A percentile compares a stretch with the other conserved stretches of the same genome.
phyloP scores from a whole-genome alignment of 2,113 vertebrate species.

The Furnarius figulus region DNA sequence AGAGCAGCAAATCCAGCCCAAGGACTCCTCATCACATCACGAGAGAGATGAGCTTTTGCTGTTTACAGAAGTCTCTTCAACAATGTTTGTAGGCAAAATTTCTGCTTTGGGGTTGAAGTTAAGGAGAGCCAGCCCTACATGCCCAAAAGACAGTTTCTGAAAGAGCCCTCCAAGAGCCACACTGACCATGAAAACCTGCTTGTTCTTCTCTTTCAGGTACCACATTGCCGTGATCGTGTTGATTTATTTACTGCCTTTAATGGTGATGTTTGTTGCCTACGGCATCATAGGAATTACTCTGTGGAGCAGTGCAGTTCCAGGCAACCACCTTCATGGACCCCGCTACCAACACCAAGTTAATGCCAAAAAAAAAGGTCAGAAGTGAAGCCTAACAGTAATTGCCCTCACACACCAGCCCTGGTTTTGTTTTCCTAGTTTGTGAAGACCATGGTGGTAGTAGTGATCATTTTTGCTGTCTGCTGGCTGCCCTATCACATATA shows the following conservation, averaged over 20 bases:
- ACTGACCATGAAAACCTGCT: background rate
- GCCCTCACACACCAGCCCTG: background rate
- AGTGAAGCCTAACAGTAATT: background rate
- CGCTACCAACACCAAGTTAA: constrained; percentile 82
- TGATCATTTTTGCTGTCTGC: constrained; percentile 89
- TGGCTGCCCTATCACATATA: constrained; percentile 95
- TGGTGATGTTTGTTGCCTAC: constrained; percentile 91
- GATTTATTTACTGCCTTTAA: constrained; percentile 89
- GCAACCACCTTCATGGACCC: constrained; percentile 76
- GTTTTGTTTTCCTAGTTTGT: constrained; percentile 78
- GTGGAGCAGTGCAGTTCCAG: constrained; percentile 85
- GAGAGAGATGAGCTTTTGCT: background rate
- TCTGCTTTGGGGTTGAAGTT: background rate
- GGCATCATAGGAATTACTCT: constrained; percentile 84
- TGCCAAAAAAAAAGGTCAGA: constrained; percentile 82
- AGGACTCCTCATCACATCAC: background rate
- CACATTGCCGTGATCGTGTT: constrained; percentile 86
- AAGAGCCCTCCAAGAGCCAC: background rate
- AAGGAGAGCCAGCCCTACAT: background rate
- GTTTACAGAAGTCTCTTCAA: background rate
- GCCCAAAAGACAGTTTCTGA: background rate
- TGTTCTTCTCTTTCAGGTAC: constrained; percentile 78
- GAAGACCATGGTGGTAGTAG: constrained; percentile 93
- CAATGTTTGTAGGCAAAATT: background rate
- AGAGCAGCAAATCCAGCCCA: no score